Conservation (phyloP, 2,113 vertebrate genomes). For the Notiomystis cincta region DNA sequence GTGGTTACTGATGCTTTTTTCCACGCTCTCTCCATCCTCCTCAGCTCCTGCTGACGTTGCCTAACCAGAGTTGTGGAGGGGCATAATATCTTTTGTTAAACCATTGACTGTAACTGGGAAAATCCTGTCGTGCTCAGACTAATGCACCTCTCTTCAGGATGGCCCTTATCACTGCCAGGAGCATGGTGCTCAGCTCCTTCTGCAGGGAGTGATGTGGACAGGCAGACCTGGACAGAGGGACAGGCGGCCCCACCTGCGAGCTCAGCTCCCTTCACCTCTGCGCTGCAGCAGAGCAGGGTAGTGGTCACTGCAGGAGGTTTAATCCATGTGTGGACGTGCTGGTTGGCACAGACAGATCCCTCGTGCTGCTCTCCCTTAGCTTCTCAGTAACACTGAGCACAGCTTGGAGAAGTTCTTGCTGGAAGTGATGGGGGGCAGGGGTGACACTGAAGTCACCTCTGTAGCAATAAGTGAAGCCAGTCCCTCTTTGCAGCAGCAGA, state of each 20-base stretch:
- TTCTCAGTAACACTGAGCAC: background rate
- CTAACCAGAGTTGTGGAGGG: accelerated
- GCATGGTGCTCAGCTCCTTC: background rate
- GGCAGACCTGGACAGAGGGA: background rate
- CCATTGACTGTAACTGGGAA: background rate
- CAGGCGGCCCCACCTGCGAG: accelerated
- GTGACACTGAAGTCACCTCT: background rate
- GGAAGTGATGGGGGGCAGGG: background rate
- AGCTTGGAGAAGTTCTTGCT: background rate
- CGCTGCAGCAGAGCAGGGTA: background rate
- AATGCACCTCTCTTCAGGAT: background rate
- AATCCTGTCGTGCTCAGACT: background rate
- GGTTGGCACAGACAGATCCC: accelerated
- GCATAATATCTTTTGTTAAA: accelerated
- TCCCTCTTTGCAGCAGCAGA: background rate
- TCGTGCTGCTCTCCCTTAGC: background rate
- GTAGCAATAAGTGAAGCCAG: background rate
- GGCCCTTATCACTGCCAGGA: background rate
- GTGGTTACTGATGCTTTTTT: background rate
- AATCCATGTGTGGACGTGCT: accelerated
- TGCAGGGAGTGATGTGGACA: background rate
- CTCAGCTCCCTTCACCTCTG: accelerated
- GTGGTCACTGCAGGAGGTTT: accelerated
- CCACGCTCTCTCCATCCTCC: background rate
- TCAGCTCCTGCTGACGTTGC: accelerated